Evolutionary conservation across 2,113 vertebrate species (phyloP).

Genomic region (Tachycineta bicolor): DNA sequence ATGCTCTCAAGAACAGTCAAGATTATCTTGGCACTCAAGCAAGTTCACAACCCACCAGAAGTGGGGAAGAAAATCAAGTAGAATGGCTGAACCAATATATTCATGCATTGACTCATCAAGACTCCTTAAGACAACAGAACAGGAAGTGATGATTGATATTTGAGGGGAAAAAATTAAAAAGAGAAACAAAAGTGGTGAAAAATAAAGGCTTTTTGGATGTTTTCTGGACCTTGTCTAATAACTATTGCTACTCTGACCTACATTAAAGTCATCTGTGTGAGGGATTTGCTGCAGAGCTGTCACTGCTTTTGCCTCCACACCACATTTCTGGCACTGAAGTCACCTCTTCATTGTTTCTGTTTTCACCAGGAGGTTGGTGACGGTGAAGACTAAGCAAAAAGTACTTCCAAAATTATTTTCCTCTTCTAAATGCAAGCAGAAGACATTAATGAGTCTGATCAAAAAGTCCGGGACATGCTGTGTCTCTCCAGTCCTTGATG

Average conservation of each 20-base stretch:
- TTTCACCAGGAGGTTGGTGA: background rate
- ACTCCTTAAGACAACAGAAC: slow-evolving; percentile 1
- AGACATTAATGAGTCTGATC: background rate
- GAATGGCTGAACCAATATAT: background rate
- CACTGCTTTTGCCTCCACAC: background rate
- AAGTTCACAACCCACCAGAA: background rate
- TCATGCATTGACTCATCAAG: background rate
- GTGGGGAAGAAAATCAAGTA: background rate
- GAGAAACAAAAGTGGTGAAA: background rate
- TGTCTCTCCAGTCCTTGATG: background rate
- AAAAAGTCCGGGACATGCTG: background rate
- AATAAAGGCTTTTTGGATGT: slow-evolving; percentile 21
- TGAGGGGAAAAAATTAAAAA: background rate
- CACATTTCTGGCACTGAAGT: background rate
- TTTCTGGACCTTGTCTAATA: background rate
- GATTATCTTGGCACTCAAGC: background rate
- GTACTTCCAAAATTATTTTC: background rate
- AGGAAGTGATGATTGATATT: background rate
- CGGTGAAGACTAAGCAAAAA: background rate
- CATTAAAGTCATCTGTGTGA: background rate
- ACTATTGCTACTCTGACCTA: background rate
- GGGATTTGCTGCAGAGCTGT: background rate
- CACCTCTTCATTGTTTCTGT: background rate
- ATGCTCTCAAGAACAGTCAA: background rate
- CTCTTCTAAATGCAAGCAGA: background rate